Evolutionary conservation across 2,113 vertebrate genomes (phyloP).

Genomic region (Hypomesus transpacificus): DNA sequence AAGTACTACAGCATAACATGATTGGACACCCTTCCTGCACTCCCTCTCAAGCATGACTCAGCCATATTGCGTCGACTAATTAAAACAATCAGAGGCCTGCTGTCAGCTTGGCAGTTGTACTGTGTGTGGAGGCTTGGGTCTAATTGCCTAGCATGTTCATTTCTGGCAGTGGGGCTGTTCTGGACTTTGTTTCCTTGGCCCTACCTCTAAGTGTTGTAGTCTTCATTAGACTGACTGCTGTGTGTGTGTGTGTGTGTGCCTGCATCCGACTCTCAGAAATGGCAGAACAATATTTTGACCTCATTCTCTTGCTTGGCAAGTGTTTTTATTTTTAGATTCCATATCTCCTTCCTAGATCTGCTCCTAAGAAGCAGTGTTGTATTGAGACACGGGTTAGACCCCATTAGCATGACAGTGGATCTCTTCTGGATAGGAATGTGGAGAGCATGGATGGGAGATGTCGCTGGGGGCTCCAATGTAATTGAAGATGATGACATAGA

Average conservation of each 20-base stretch:
- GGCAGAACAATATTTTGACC: neutral
- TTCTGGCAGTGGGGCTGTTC: slow-evolving; percentile 12
- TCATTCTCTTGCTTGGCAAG: neutral
- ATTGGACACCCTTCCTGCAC: slow-evolving; percentile 32
- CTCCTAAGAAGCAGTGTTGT: neutral
- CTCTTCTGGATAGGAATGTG: slow-evolving; percentile 24
- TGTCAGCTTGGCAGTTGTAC: slow-evolving; percentile 55
- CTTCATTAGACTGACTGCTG: neutral
- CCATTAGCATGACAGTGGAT: neutral
- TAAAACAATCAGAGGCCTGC: slow-evolving; percentile 66
- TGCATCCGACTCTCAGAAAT: slow-evolving; percentile 4
- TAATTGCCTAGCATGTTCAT: slow-evolving; percentile 68
- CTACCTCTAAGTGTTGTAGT: neutral
- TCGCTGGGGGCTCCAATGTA: slow-evolving; percentile 17
- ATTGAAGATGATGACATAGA: slow-evolving; percentile 9
- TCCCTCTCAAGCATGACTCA: slow-evolving; percentile 51
- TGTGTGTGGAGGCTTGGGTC: slow-evolving; percentile 48
- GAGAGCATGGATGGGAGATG: slow-evolving; percentile 7
- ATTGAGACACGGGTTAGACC: neutral
- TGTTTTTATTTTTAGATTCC: slow-evolving; percentile 1
- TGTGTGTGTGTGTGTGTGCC: neutral
- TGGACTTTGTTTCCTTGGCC: neutral
- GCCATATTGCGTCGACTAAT: slow-evolving; percentile 58
- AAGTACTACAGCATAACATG: neutral
- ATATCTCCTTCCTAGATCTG: neutral